These are phyloP conservation scores for Liodrosophila aerea DNA, from an alignment of 2,888 invertebrate genomes.

Conservation along the genomic window DNA sequence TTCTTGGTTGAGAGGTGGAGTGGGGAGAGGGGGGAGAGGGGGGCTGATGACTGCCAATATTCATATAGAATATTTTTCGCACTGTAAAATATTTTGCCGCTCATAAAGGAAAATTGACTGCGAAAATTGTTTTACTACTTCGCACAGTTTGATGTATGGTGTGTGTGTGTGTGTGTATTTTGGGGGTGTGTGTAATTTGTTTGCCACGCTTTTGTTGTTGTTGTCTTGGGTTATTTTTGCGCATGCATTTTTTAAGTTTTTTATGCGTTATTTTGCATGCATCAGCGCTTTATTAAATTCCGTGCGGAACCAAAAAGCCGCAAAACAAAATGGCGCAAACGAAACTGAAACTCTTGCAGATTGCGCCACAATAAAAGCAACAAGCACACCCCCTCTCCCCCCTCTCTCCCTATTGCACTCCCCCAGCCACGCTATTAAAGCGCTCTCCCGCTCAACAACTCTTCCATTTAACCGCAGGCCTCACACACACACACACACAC, in stretches of 20 bases:
- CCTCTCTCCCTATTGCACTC: neutral
- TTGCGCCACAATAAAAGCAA: slow-evolving; percentile 10
- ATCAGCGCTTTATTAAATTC: slow-evolving; percentile 76
- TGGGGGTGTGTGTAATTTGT: slow-evolving; percentile 60
- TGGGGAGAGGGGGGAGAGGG: neutral
- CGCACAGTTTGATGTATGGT: slow-evolving; percentile 35
- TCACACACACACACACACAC: slow-evolving; percentile 39
- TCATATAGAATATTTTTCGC: slow-evolving; percentile 65
- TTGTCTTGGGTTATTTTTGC: slow-evolving; percentile 34
- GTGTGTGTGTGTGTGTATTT: slow-evolving; percentile 23
- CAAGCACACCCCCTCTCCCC: slow-evolving; percentile 19
- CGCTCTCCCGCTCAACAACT: neutral
- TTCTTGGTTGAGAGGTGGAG: no score
- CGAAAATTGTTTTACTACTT: slow-evolving; percentile 75
- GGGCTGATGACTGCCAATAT: slow-evolving; percentile 57
- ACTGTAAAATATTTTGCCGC: slow-evolving; percentile 68
- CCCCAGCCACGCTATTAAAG: neutral
- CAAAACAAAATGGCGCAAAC: slow-evolving; percentile 42
- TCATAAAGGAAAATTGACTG: slow-evolving; percentile 79
- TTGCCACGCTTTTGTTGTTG: slow-evolving; percentile 45
- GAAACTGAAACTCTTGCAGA: slow-evolving; percentile 36
- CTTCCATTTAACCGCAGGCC: slow-evolving; percentile 63
- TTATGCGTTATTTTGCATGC: slow-evolving; percentile 78
- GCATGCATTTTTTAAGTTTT: slow-evolving; percentile 71
- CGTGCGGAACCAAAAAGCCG: slow-evolving; percentile 43